These are phyloP conservation scores for Aegotheles bennettii DNA, from an alignment of 2,113 vertebrate species.

Conservation along the genomic window DNA sequence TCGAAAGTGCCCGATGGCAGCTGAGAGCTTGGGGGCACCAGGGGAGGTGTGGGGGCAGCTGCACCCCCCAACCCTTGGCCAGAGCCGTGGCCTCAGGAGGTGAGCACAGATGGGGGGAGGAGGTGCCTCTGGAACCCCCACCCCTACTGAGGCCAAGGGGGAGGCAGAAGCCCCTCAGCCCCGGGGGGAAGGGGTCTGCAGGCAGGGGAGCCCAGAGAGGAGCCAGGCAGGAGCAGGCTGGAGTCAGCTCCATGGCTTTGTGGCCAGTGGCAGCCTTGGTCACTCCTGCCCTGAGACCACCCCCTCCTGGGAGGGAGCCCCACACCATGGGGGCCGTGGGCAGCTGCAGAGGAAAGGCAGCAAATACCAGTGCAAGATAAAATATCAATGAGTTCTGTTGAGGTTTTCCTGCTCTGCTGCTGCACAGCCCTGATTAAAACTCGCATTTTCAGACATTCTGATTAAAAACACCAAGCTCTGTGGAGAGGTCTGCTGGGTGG, in stretches of 20 bases:
- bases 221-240: neutral
- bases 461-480: neutral
- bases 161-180: neutral
- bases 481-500: neutral
- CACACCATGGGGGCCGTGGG: neutral
- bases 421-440: neutral
- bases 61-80: neutral
- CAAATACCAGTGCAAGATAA: neutral
- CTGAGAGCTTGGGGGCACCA: neutral
- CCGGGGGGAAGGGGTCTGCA: neutral
- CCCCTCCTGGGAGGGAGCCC: neutral
- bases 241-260: neutral
- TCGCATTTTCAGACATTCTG: neutral
- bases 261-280: neutral
- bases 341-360: neutral
- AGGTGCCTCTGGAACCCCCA: no score
- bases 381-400: neutral
- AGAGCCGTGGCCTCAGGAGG: rapidly evolving
- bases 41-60: neutral
- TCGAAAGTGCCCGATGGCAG: neutral
- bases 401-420: constrained; percentile 33
- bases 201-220: no score
- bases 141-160: neutral
- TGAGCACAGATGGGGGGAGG: neutral
- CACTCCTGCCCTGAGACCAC: neutral